These are phyloP conservation scores for Ceriagrion tenellum DNA, from an alignment of 2,888 invertebrate species.

Conservation along the genomic window DNA sequence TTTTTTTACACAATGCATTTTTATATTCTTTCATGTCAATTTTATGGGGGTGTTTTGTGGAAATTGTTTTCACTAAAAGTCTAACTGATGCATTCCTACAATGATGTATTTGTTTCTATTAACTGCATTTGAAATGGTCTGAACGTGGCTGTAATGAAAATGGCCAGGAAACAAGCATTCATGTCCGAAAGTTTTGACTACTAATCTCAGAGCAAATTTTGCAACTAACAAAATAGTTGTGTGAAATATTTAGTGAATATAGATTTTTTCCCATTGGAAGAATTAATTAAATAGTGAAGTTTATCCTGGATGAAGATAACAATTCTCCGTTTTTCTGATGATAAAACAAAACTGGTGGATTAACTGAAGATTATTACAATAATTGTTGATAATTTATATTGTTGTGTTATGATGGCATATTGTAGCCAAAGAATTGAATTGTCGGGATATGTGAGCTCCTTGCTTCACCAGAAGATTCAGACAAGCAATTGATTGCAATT, in stretches of 20 bases:
- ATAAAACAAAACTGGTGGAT: not conserved
- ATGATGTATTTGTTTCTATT: conserved; percentile 12
- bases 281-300: not conserved
- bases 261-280: conserved; percentile 13
- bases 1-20: conserved; percentile 46
- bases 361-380: no score
- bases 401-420: no score
- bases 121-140: conserved; percentile 49
- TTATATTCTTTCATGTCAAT: not conserved
- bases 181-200: not conserved
- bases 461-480: no score
- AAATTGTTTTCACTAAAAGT: not conserved
- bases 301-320: not conserved
- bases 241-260: not conserved
- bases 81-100: conserved; percentile 45
- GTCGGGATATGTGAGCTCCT: no score
- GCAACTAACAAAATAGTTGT: conserved; percentile 29
- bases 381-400: no score
- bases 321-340: not conserved
- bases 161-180: not conserved
- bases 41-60: conserved; percentile 26
- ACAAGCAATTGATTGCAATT: not conserved
- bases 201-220: not conserved
- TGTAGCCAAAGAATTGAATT: no score
- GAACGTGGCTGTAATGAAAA: not conserved